phyloP scores from a whole-genome alignment of 2,113 vertebrate species.

The Nothobranchius kuhntae region DNA sequence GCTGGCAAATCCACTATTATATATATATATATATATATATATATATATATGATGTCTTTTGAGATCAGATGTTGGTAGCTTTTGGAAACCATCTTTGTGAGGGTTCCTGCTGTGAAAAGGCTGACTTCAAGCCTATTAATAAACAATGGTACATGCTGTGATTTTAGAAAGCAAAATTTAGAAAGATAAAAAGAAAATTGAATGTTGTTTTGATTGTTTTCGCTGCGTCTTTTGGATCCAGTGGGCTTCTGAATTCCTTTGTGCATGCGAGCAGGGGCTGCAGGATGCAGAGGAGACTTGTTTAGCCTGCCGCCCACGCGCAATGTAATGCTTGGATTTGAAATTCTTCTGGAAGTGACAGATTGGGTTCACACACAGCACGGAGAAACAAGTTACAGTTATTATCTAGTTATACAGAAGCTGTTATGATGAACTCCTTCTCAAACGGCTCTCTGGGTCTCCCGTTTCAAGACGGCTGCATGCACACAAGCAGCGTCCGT shows the following conservation, averaged over 20 bases:
- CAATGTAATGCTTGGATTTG: constrained; percentile 41
- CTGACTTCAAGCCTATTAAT: constrained; percentile 34
- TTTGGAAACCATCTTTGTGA: constrained; percentile 13
- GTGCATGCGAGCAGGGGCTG: constrained; percentile 9
- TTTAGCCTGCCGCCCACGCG: constrained; percentile 52
- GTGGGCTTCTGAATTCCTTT: constrained; percentile 12
- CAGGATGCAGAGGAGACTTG: constrained; percentile 28
- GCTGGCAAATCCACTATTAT: constrained; percentile 62
- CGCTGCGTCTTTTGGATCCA: not conserved
- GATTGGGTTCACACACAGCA: constrained; percentile 69
- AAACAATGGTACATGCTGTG: constrained; percentile 11
- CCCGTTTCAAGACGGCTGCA: constrained; percentile 18
- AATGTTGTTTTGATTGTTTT: constrained; percentile 2
- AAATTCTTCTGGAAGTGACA: constrained; percentile 68
- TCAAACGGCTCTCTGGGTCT: constrained; percentile 38
- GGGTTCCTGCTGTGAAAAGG: constrained; percentile 32
- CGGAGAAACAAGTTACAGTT: constrained; percentile 62
- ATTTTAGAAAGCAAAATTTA: not conserved
- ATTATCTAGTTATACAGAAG: constrained; percentile 59
- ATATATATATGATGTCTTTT: too few species aligned
- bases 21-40: not conserved
- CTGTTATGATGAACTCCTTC: constrained; percentile 39
- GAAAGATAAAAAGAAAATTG: not conserved
- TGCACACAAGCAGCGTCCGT: not conserved
- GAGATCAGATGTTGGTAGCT: constrained; percentile 27